These are phyloP conservation scores for Hycleus phaleratus DNA, from an alignment of 1,140 invertebrate species.

Conservation along the genomic window DNA sequence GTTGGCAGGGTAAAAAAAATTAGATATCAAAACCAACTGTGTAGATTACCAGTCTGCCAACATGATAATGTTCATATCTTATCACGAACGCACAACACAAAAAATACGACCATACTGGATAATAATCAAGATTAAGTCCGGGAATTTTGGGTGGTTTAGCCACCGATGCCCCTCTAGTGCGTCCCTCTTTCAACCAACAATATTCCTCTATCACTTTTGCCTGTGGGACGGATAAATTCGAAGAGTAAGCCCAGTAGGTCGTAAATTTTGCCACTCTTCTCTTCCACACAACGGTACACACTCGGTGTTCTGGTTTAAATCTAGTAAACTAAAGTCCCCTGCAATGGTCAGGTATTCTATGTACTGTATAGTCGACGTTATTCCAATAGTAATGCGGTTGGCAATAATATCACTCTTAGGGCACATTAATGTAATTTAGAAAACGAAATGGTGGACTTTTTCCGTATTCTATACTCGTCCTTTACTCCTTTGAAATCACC, in stretches of 20 bases:
- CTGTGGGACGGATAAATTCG: slow-evolving; percentile 23
- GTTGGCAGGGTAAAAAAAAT: slow-evolving; percentile 2
- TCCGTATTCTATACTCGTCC: too few relatives aligned
- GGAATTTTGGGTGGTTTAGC: background rate
- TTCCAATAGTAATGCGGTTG: background rate
- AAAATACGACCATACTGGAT: slow-evolving; percentile 18
- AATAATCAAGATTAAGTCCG: slow-evolving; percentile 26
- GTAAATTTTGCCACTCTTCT: slow-evolving; percentile 20
- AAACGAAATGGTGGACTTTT: too few relatives aligned
- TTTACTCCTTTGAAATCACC: too few relatives aligned
- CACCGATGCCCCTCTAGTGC: slow-evolving; percentile 8
- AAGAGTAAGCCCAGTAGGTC: slow-evolving; percentile 24
- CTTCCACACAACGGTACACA: background rate
- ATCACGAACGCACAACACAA: slow-evolving; percentile 14
- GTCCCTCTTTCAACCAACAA: too few relatives aligned
- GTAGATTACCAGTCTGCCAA: slow-evolving; percentile 17
- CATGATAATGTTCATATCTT: slow-evolving; percentile 23
- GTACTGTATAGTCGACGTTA: background rate
- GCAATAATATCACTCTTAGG: slow-evolving; percentile 14
- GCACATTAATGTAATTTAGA: slow-evolving; percentile 11
- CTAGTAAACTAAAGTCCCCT: slow-evolving; percentile 18
- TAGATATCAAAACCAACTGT: slow-evolving; percentile 6
- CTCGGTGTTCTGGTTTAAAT: slow-evolving; percentile 14
- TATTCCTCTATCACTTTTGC: too few relatives aligned
- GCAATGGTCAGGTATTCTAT: slow-evolving; percentile 14